phyloP scores from a whole-genome alignment of 2,888 invertebrate genomes.

The Alentia gelatinosa region DNA sequence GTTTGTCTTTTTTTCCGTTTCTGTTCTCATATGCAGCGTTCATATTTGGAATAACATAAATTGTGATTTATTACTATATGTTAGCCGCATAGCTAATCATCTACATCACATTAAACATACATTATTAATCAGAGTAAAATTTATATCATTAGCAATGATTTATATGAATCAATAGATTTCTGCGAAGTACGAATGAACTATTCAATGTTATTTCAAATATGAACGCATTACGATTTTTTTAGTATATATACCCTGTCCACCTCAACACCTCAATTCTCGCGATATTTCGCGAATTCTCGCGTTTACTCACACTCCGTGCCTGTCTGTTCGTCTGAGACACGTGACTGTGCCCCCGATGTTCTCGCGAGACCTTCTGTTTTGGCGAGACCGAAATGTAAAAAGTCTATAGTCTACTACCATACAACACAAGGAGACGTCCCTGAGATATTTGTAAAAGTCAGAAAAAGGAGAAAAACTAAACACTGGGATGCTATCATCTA shows the following conservation, averaged over 20 bases:
- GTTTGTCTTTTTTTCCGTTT: not conserved
- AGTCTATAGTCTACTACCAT: constrained; percentile 7
- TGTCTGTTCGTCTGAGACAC: constrained; percentile 49
- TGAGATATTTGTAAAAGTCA: not conserved
- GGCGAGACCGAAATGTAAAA: constrained; percentile 26
- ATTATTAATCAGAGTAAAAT: too few species aligned
- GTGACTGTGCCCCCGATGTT: constrained; percentile 45
- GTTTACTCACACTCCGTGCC: constrained; percentile 48
- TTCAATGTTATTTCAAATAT: constrained; percentile 6
- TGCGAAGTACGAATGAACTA: not conserved
- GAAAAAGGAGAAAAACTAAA: not conserved
- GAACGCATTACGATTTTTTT: not conserved
- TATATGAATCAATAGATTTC: too few species aligned
- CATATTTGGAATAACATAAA: not conserved
- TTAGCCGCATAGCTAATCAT: too few species aligned
- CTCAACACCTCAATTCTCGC: constrained; percentile 29
- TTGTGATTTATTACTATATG: not conserved
- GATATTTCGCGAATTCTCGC: not conserved
- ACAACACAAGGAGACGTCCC: not conserved
- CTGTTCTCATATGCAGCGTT: not conserved
- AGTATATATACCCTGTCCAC: not conserved
- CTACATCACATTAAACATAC: too few species aligned
- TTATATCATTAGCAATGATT: too few species aligned
- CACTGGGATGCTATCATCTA: not conserved
- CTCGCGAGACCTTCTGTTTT: constrained; percentile 49